Evolutionary conservation across 2,113 vertebrate genomes (phyloP).

Genomic region (Notarius quadriscutis): DNA sequence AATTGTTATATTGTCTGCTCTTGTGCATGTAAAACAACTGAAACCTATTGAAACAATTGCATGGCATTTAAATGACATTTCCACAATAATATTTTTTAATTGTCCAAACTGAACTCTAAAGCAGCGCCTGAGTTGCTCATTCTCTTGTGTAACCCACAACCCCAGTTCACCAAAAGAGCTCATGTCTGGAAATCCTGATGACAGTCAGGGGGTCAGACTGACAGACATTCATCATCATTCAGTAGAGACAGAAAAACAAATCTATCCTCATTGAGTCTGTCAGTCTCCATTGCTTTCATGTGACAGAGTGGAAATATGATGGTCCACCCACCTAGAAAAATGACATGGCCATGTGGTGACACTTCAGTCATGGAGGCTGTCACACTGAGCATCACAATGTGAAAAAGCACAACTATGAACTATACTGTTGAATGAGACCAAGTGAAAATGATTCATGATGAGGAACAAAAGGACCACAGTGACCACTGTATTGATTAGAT

Average conservation of each 20-base stretch:
- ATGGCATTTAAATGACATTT: slow-evolving; percentile 14
- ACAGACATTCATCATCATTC: slow-evolving; percentile 69
- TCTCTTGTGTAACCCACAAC: background rate
- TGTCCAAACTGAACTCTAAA: slow-evolving; percentile 9
- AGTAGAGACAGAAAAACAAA: slow-evolving; percentile 60
- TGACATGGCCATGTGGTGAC: slow-evolving; percentile 43
- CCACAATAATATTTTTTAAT: background rate
- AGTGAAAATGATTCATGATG: slow-evolving; percentile 48
- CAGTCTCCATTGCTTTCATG: slow-evolving; percentile 63
- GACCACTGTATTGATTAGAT: slow-evolving; percentile 10
- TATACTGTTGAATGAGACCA: slow-evolving; percentile 21
- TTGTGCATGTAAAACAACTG: background rate
- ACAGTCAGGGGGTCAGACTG: slow-evolving; percentile 44
- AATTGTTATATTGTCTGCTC: slow-evolving; percentile 27
- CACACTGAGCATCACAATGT: slow-evolving; percentile 36
- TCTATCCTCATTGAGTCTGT: slow-evolving; percentile 72
- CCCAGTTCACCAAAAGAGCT: background rate
- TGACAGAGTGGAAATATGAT: slow-evolving; percentile 45
- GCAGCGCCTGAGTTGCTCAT: background rate
- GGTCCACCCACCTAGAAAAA: slow-evolving; percentile 44
- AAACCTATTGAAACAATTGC: background rate
- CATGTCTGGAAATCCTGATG: slow-evolving; percentile 27
- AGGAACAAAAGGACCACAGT: slow-evolving; percentile 22
- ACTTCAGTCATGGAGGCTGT: slow-evolving; percentile 49
- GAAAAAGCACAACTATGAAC: slow-evolving; percentile 41